These are phyloP conservation scores for Girardia tigrina DNA, from an alignment of 2,888 invertebrate species.

Conservation along the genomic window DNA sequence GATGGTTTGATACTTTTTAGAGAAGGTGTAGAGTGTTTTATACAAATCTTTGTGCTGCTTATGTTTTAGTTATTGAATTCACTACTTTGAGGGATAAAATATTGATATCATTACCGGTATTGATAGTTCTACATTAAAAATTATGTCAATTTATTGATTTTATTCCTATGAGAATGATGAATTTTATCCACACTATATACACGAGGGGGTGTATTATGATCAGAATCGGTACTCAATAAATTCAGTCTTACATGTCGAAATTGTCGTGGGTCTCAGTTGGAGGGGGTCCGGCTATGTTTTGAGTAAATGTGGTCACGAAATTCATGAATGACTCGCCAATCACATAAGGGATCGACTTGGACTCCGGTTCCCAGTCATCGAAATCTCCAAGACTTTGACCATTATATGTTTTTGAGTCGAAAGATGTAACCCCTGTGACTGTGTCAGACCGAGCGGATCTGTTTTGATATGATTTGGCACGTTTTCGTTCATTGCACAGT, in stretches of 20 bases:
- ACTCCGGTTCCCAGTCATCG: constrained; percentile 16
- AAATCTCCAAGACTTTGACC: neutral
- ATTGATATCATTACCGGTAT: no score
- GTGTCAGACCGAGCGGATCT: neutral
- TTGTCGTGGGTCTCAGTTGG: constrained; percentile 6
- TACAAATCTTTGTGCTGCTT: no score
- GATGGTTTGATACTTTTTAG: no score
- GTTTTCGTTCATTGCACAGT: neutral
- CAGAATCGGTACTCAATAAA: no score
- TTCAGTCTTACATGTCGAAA: constrained; percentile 17
- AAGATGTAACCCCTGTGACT: neutral
- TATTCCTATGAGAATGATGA: no score
- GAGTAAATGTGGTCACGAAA: neutral
- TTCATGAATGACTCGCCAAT: neutral
- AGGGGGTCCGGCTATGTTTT: neutral
- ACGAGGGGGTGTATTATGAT: no score
- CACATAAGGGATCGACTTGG: neutral
- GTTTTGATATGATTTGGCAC: neutral
- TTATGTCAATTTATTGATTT: no score
- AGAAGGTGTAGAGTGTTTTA: no score
- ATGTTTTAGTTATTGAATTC: no score
- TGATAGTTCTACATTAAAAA: no score
- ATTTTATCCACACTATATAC: no score
- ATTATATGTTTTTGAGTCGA: neutral
- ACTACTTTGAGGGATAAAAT: no score